Evolutionary conservation across 1,140 invertebrate species (phyloP), one percentile per base, ranked within the genome.

Genomic region (Ceratoteleas bidentatus): DNA sequence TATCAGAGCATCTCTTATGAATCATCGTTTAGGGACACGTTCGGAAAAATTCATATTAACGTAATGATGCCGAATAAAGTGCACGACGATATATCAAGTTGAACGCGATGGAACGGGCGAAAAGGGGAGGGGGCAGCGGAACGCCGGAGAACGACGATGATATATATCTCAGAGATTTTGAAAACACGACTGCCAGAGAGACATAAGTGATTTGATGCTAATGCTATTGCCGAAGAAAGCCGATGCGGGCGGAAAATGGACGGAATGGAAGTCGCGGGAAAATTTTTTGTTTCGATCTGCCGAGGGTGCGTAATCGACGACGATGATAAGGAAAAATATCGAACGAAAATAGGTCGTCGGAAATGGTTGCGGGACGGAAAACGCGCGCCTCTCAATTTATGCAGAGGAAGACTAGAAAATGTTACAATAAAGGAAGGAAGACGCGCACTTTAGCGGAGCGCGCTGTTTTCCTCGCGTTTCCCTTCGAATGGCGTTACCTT

Each of bases 11-110:
- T 64, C 62, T 62, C 38, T 15, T 34, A 69, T 80, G 77, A 80
- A 80, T 80, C 77, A 80, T 69, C 77, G 40, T 68, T 68, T 66
- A 65, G 66, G 47, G 53, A 57, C 50, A 68, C 43, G 60, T 72
- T 66, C 34, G 62, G 62, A 76, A 77, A 68, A 76, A 81, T 75
- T 64, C 57, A 66, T 70, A 81, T 81, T 81, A 75, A 75, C 54
- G 72, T 81, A 81, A 75, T 81, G 78, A 81, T 75, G 72, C 66
- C 61, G 64, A 81, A 75, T 81, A 72, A 81, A 70, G 78, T 75
- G 54, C 69, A 32, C 52, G 16, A 49, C 70, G 53, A 81, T 81
- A 75, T 75, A 81, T 81, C 78, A 81, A 81, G 69, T 47, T 57
- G 36, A 78, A 50, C 36, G 52, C 33, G 33, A 50, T n/a, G 45